These are phyloP conservation scores for Chlorops oryzae DNA, from an alignment of 1,140 invertebrate species.

Conservation along the genomic window DNA sequence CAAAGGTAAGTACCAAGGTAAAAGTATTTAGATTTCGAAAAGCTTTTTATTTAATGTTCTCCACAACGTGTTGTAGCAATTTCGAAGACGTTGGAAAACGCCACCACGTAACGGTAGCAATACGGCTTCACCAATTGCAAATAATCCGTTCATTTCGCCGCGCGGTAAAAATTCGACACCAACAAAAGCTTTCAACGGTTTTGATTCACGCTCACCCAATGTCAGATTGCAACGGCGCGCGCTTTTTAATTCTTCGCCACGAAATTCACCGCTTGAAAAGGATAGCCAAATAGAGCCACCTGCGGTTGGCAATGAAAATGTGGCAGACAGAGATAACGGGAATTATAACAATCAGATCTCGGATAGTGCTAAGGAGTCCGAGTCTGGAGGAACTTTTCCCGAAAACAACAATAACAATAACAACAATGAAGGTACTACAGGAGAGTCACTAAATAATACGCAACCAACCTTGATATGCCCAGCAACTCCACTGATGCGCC, in stretches of 20 bases:
- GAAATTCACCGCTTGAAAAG: background rate
- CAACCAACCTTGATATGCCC: background rate
- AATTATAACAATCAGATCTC: no score
- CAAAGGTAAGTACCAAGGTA: slow-evolving; percentile 32
- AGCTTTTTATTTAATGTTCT: slow-evolving; percentile 1
- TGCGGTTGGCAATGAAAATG: no score
- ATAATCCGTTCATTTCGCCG: slow-evolving; percentile 25
- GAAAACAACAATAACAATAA: no score
- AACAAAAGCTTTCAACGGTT: slow-evolving; percentile 3
- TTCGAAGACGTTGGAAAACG: slow-evolving; percentile 75
- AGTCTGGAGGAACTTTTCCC: no score
- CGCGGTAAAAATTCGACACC: slow-evolving; percentile 8
- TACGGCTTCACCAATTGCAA: slow-evolving; percentile 25
- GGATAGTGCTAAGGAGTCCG: no score
- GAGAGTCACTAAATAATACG: background rate
- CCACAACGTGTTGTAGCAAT: slow-evolving; percentile 53
- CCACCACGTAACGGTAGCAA: slow-evolving; percentile 53
- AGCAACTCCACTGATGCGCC: background rate
- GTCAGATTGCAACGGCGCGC: slow-evolving; percentile 6
- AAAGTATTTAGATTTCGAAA: background rate
- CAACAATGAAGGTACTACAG: background rate
- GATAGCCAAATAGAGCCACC: no score
- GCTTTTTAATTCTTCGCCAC: slow-evolving; percentile 12
- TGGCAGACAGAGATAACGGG: no score
- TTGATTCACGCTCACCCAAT: slow-evolving; percentile 12